These are phyloP conservation scores for Euura lappo DNA, from an alignment of 1,140 invertebrate genomes.

Conservation along the genomic window DNA sequence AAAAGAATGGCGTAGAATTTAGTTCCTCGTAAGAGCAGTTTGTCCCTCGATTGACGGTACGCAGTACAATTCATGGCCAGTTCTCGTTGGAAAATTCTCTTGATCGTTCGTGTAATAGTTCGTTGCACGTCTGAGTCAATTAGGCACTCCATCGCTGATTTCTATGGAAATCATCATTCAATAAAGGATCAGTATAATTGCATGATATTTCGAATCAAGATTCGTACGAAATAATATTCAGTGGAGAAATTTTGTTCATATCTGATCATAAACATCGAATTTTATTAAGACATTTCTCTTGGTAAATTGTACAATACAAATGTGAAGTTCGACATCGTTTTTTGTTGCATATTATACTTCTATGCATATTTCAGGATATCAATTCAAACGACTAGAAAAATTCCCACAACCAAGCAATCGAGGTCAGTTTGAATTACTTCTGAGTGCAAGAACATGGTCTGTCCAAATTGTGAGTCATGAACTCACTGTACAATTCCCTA, in stretches of 20 bases:
- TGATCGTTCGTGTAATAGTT: neutral
- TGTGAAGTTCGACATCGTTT: neutral
- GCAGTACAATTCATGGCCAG: neutral
- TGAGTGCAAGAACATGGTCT: too few species aligned
- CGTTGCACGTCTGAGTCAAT: neutral
- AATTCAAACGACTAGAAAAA: too few species aligned
- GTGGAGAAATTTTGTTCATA: neutral
- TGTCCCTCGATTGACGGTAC: neutral
- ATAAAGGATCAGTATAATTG: neutral
- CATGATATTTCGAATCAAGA: neutral
- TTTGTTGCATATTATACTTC: too few species aligned
- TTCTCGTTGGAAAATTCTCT: neutral
- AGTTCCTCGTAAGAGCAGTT: neutral
- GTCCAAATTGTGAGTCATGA: too few species aligned
- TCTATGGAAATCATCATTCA: neutral
- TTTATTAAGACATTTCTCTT: neutral
- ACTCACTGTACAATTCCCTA: too few species aligned
- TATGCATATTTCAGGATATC: too few species aligned
- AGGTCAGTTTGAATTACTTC: too few species aligned
- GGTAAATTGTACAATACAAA: neutral
- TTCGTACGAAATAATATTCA: neutral
- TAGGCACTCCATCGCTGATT: neutral
- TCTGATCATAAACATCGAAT: neutral
- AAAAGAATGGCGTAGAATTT: neutral
- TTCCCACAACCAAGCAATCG: too few species aligned